These are phyloP conservation scores for Cosmorhoe ocellata DNA, from an alignment of 2,888 invertebrate genomes.

Conservation along the genomic window DNA sequence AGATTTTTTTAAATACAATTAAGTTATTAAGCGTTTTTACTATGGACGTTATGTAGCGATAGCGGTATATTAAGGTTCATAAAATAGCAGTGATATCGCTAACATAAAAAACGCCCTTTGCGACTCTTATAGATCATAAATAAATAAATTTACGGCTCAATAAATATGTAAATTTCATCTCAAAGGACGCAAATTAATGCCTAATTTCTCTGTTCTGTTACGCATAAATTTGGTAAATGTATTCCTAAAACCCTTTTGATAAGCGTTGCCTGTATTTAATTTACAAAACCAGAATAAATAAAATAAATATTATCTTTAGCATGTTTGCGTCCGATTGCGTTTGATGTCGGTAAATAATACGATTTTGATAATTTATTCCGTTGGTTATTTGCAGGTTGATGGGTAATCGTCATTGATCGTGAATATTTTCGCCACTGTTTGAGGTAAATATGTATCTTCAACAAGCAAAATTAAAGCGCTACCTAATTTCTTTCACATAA, in stretches of 20 bases:
- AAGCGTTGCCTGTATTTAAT: constrained; percentile 49
- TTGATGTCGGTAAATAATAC: constrained; percentile 47
- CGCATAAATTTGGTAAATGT: constrained; percentile 69
- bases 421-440: background rate
- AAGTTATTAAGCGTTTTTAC: no score
- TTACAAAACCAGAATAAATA: constrained; percentile 48
- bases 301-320: constrained; percentile 40
- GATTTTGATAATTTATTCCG: constrained; percentile 44
- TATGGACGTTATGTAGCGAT: no score
- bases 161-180: constrained; percentile 70
- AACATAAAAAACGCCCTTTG: background rate
- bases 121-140: constrained; percentile 49
- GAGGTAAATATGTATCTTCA: no score
- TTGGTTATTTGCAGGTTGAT: constrained; percentile 40
- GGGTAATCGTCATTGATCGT: constrained; percentile 1
- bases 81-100: background rate
- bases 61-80: background rate
- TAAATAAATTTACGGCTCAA: constrained; percentile 61
- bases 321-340: constrained; percentile 40
- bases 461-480: no score
- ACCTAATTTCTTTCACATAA: no score
- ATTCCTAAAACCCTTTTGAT: constrained; percentile 60
- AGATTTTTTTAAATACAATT: no score
- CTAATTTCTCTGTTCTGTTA: constrained; percentile 69
- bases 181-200: constrained; percentile 68